A percentile compares a stretch with the other conserved stretches of the same genome.
These are phyloP conservation scores for Onthophagus sagittarius DNA, from an alignment of 2,888 invertebrate species.

Conservation along the genomic window DNA sequence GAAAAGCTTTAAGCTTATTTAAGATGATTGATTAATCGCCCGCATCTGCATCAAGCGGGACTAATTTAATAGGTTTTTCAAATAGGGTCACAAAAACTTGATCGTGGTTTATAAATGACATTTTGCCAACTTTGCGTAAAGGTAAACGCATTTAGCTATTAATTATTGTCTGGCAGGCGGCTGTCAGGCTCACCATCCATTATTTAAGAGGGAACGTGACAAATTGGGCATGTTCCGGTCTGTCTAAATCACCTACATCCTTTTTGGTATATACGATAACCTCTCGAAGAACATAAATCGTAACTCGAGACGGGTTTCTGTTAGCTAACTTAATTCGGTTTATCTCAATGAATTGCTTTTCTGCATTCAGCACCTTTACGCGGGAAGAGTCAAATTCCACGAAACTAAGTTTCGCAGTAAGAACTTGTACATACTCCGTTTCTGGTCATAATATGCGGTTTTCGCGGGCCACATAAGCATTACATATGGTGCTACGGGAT, in stretches of 20 bases:
- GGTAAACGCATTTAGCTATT: background rate
- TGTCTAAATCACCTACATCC: background rate
- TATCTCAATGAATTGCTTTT: background rate
- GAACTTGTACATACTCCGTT: slow-evolving; percentile 13
- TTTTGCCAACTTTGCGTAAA: background rate
- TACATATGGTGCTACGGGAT: slow-evolving; percentile 22
- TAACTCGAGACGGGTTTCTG: background rate
- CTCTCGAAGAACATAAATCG: background rate
- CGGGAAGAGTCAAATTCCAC: slow-evolving; percentile 4
- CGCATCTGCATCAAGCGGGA: background rate
- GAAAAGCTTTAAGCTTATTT: background rate
- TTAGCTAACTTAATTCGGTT: background rate
- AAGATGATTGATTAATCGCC: background rate
- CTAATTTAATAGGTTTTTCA: background rate
- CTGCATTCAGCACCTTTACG: background rate
- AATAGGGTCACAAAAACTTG: background rate
- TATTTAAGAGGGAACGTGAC: background rate
- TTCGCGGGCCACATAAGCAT: slow-evolving; percentile 20
- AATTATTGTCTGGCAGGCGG: background rate
- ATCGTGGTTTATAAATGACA: background rate
- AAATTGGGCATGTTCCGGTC: background rate
- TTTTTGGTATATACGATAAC: background rate
- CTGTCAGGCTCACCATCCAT: background rate
- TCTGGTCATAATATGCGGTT: slow-evolving; percentile 19
- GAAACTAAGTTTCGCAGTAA: slow-evolving; percentile 22